Evolutionary conservation across 2,113 vertebrate genomes (phyloP).

Genomic region (Calcarius ornatus): DNA sequence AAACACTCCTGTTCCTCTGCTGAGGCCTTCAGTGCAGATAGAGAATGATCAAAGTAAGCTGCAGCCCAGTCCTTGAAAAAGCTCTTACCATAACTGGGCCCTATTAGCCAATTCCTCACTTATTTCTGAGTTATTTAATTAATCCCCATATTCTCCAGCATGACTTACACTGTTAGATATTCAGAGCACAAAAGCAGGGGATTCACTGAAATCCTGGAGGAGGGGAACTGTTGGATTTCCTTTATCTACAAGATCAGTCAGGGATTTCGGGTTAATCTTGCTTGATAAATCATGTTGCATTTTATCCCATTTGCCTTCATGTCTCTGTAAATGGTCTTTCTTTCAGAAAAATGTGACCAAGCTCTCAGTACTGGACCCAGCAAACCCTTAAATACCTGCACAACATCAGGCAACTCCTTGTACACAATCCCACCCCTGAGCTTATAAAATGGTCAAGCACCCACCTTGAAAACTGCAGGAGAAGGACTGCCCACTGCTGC

Average conservation of each 20-base stretch:
- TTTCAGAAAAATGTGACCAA: neutral
- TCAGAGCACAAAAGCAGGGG: neutral
- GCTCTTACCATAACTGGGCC: neutral
- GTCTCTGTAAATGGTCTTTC: neutral
- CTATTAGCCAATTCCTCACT: neutral
- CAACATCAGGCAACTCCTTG: accelerated
- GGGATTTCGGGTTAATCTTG: slow-evolving; percentile 23
- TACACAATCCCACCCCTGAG: neutral
- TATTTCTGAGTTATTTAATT: neutral
- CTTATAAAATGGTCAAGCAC: neutral
- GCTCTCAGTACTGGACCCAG: neutral
- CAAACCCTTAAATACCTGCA: neutral
- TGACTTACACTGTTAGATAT: neutral
- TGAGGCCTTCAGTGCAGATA: neutral
- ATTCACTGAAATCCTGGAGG: neutral
- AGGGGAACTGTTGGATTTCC: slow-evolving; percentile 7
- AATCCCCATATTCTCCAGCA: neutral
- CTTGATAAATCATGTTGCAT: slow-evolving; percentile 14
- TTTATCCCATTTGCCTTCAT: neutral
- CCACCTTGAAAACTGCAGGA: neutral
- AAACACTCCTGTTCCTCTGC: accelerated
- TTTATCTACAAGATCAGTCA: slow-evolving; percentile 27
- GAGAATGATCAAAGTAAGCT: neutral
- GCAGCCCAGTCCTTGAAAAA: neutral
- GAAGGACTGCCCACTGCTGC: neutral